Percentiles rank a stretch among this genome's conserved stretches.
Conservation (phyloP, 2,888 invertebrate species). For the Biston stratarius region DNA sequence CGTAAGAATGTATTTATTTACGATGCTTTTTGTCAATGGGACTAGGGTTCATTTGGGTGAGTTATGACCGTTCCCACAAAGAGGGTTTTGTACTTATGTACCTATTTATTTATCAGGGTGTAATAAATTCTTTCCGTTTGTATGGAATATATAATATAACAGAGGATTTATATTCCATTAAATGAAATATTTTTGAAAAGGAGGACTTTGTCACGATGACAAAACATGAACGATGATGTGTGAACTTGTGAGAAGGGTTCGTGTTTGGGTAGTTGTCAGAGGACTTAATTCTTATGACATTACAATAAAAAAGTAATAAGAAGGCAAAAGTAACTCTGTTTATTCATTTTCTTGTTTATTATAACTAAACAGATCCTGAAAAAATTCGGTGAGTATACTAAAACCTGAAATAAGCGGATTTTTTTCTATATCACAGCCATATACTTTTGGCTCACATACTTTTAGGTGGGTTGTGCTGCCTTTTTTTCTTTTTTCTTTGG, state of each 20-base stretch:
- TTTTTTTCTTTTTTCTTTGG: no score
- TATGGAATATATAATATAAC: constrained; percentile 44
- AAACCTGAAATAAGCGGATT: no score
- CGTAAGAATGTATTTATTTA: constrained; percentile 73
- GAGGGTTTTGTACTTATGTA: constrained; percentile 64
- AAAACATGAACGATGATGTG: constrained; percentile 5
- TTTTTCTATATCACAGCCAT: no score
- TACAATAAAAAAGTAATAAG: no score
- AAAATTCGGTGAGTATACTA: no score
- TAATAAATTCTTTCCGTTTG: constrained; percentile 72
- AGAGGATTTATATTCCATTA: constrained; percentile 52
- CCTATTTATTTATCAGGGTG: constrained; percentile 69
- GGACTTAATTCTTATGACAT: no score
- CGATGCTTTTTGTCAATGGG: constrained; percentile 76
- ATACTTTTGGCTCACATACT: no score
- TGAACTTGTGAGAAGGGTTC: background rate
- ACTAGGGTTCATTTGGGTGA: constrained; percentile 73
- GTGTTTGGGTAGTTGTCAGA: no score
- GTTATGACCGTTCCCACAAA: constrained; percentile 75
- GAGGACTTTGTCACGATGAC: constrained; percentile 20
- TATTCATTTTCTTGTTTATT: no score
- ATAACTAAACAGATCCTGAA: no score
- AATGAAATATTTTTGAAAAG: constrained; percentile 32
- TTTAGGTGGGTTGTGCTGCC: no score
- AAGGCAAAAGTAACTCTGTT: no score